phyloP scores from a whole-genome alignment of 2,113 vertebrate species.

The Gasterosteus nipponicus region DNA sequence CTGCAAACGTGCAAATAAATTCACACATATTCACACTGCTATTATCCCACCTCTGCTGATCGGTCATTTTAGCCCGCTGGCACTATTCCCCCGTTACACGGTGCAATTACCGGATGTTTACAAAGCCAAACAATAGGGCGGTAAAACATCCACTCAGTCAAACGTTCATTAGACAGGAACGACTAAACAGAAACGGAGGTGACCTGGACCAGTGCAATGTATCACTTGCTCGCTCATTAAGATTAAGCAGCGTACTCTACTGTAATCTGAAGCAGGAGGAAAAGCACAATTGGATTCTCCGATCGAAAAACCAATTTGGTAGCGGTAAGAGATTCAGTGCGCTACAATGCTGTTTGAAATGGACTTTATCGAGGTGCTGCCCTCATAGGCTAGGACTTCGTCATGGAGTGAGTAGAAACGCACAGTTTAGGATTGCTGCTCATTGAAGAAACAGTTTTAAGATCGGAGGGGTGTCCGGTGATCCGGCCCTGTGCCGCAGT shows the following conservation, averaged over 20 bases:
- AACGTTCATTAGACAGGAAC: slow-evolving; percentile 66
- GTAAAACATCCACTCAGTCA: slow-evolving; percentile 67
- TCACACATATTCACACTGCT: slow-evolving; percentile 43
- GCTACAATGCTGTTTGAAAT: neutral
- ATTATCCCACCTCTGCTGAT: slow-evolving; percentile 72
- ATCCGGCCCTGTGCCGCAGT: neutral
- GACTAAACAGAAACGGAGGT: slow-evolving; percentile 49
- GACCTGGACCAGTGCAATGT: slow-evolving; percentile 55
- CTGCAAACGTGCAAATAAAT: slow-evolving; percentile 28
- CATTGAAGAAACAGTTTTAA: neutral
- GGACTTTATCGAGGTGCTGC: neutral
- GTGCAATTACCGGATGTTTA: slow-evolving; percentile 75
- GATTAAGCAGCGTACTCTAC: slow-evolving; percentile 33
- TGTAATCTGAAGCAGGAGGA: slow-evolving; percentile 9
- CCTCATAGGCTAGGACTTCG: neutral
- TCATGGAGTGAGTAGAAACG: neutral
- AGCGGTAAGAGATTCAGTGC: neutral
- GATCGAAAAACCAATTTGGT: slow-evolving; percentile 5
- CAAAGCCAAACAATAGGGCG: slow-evolving; percentile 64
- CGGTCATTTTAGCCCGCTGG: slow-evolving; percentile 65
- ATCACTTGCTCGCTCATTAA: slow-evolving; percentile 48
- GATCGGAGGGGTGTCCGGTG: neutral
- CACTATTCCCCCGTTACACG: slow-evolving; percentile 52
- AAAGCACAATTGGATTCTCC: neutral
- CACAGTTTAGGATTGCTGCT: neutral